These are phyloP conservation scores for Epinephelus fuscoguttatus DNA, from an alignment of 2,113 vertebrate species.

Conservation along the genomic window DNA sequence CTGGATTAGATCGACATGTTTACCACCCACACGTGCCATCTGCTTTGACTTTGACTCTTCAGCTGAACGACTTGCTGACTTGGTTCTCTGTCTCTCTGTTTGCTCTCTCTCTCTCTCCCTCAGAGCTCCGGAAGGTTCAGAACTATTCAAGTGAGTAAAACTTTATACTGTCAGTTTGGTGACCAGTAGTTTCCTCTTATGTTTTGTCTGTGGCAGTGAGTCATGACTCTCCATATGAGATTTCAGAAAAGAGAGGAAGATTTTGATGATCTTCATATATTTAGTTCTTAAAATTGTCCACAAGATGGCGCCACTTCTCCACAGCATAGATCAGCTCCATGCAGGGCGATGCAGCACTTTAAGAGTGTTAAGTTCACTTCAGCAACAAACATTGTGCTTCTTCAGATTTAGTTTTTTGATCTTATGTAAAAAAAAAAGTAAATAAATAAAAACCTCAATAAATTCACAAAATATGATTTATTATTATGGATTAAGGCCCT, in stretches of 20 bases:
- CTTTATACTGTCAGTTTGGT: not conserved
- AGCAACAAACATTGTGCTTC: too few species aligned
- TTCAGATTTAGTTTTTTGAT: too few species aligned
- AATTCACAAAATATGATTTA: too few species aligned
- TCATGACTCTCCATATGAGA: too few species aligned
- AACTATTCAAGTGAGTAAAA: constrained; percentile 84
- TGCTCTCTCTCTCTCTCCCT: not conserved
- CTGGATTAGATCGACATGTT: constrained; percentile 36
- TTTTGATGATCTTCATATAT: not conserved
- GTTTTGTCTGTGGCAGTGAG: not conserved
- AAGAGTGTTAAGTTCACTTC: too few species aligned
- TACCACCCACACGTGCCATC: constrained; percentile 50
- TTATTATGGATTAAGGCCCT: too few species aligned
- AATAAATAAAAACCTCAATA: too few species aligned
- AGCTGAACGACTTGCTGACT: constrained; percentile 25
- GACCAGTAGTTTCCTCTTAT: not conserved
- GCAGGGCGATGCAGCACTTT: too few species aligned
- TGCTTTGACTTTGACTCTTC: constrained; percentile 56
- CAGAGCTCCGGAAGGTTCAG: constrained; percentile 85
- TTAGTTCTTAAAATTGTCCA: constrained; percentile 22
- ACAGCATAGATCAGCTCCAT: not conserved
- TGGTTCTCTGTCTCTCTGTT: not conserved
- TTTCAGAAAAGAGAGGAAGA: not conserved
- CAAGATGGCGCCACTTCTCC: constrained; percentile 36
- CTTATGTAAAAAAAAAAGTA: too few species aligned